Percentiles rank a stretch among this genome's conserved stretches.
Evolutionary conservation across 2,888 invertebrate species (phyloP).

Genomic region (Podotricha telesiphe): DNA sequence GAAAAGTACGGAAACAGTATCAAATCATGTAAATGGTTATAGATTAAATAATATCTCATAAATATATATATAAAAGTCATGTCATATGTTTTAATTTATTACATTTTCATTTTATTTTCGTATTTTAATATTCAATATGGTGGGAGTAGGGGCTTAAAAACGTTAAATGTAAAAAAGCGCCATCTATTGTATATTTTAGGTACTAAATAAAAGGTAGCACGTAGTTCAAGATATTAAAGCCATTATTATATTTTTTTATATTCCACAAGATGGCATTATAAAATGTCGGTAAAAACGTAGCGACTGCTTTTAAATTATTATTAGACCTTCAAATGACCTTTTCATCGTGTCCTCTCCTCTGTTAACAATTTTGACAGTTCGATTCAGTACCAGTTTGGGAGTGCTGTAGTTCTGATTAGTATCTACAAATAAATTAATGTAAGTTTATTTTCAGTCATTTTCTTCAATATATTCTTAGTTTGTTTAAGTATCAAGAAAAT

Average conservation of each 20-base stretch:
- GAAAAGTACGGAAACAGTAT: too few relatives aligned
- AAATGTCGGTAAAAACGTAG: constrained; percentile 33
- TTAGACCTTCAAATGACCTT: constrained; percentile 82
- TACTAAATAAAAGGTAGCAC: background rate
- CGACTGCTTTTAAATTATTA: constrained; percentile 47
- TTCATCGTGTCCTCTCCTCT: constrained; percentile 70
- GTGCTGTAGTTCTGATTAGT: constrained; percentile 59
- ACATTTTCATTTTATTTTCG: background rate
- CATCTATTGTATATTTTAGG: background rate
- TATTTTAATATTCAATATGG: background rate
- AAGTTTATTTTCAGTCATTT: constrained; percentile 47
- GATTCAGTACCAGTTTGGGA: constrained; percentile 65
- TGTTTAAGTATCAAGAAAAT: background rate
- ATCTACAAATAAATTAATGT: constrained; percentile 49
- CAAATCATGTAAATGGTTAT: too few relatives aligned
- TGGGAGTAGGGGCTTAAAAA: fast-evolving
- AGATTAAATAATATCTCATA: too few relatives aligned
- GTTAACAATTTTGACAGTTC: constrained; percentile 54
- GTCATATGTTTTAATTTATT: background rate
- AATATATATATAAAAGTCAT: background rate
- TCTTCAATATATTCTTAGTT: constrained; percentile 24
- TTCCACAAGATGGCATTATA: constrained; percentile 17
- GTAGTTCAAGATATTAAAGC: background rate
- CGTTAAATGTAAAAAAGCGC: background rate
- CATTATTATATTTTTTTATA: background rate